Evolutionary conservation across 2,797 vertebrate genomes (phyloP).

Genomic region (Phaenicophaeus curvirostris): DNA sequence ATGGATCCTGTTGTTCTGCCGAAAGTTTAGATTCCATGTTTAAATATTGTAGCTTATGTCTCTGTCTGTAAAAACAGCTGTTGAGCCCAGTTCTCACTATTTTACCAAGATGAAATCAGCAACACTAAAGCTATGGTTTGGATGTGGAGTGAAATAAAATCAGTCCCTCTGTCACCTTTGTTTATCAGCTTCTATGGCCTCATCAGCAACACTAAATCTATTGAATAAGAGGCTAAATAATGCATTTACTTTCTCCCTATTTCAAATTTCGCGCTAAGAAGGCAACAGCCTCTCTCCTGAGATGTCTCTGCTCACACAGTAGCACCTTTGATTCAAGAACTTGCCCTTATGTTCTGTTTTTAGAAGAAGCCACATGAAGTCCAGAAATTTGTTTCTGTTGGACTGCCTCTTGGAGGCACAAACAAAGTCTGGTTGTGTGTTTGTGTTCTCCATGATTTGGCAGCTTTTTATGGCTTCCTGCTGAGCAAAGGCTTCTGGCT

Average conservation of each 20-base stretch:
- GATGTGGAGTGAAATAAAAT: background rate
- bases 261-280: conserved; percentile 4
- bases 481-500: conserved; percentile 12
- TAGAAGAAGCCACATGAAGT: conserved; percentile 24
- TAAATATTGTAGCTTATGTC: background rate
- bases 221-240: background rate
- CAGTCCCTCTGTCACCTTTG: background rate
- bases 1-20: background rate
- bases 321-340: conserved; percentile 40
- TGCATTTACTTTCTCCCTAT: background rate
- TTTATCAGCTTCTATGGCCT: background rate
- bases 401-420: conserved; percentile 18
- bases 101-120: background rate
- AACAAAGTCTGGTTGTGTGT: conserved; percentile 37
- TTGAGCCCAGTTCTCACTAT: background rate
- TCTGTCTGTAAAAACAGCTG: background rate
- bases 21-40: background rate
- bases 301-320: conserved; percentile 29
- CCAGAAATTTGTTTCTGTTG: conserved; percentile 46
- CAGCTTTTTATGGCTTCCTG: conserved; percentile 19
- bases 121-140: background rate
- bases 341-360: conserved; percentile 34
- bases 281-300: background rate
- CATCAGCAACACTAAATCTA: background rate
- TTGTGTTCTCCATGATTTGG: conserved; percentile 19